Conservation (phyloP, 2,888 invertebrate genomes). For the Ochropleura leucogaster region DNA sequence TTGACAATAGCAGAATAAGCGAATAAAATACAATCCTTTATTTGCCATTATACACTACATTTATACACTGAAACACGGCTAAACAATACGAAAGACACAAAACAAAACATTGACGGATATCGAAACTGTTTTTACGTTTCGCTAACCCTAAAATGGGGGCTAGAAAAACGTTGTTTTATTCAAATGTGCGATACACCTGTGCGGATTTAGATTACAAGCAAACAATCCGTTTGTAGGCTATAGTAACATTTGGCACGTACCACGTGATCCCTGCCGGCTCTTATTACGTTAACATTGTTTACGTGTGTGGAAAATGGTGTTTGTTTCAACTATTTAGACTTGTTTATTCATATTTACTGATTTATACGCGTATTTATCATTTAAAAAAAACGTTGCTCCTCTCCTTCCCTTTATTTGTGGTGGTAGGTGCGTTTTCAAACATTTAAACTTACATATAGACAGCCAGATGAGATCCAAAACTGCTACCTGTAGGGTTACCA, state of each 20-base stretch:
- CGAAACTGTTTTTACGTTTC: conserved; percentile 46
- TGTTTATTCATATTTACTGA: conserved; percentile 25
- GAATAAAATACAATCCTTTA: not conserved
- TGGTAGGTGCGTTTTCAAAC: too few relatives aligned
- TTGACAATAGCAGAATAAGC: too few relatives aligned
- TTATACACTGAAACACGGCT: not conserved
- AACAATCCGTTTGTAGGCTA: conserved; percentile 65
- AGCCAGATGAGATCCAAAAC: too few relatives aligned
- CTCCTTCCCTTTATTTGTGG: too few relatives aligned
- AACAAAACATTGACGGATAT: conserved; percentile 44
- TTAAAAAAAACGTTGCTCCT: too few relatives aligned
- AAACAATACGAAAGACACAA: conserved; percentile 34
- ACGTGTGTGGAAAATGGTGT: conserved; percentile 23
- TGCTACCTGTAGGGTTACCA: too few relatives aligned
- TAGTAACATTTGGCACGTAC: conserved; percentile 57
- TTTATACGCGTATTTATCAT: not conserved
- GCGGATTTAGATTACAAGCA: conserved; percentile 65
- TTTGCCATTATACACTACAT: not conserved
- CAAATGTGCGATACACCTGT: conserved; percentile 62
- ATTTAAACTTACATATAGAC: too few relatives aligned
- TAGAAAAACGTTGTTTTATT: conserved; percentile 65
- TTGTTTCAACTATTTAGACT: conserved; percentile 37
- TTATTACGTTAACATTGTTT: conserved; percentile 54
- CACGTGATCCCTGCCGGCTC: conserved; percentile 46
- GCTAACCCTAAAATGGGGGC: conserved; percentile 54